Base-by-base conservation (phyloP, 2,888 invertebrate genomes). In the Acrocera orbiculus region DNA sequence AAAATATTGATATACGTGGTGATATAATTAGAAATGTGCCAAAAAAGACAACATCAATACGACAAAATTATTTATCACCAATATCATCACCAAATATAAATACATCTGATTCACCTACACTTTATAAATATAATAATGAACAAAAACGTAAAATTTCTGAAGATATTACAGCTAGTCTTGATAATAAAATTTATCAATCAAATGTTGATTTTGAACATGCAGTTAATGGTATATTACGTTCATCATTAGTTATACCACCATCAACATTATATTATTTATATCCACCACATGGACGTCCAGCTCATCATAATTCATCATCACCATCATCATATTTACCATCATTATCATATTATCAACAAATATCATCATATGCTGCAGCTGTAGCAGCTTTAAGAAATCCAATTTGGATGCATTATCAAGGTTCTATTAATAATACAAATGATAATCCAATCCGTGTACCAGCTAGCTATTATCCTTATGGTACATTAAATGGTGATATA, bases 381-480 rank as follows among this genome's bases (percentile, higher is more conserved):
- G 44, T 58, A 37, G 63, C 63, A 34, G 63, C 65, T 4, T 54
- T 66, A 42, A 53, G 66, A 36, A 59, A 62, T 44, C 63, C 65
- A 11, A 29, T 57, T 35, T 66, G 65, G 65, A 58, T 65, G 60
- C 65, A 65, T 44, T 66, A 64, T 47, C 62, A 62, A 35, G 49
- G 48, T 6, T 55, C 62, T 35, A 56, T 62, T 42, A 22, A 36
- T 9, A 56, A 26, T 19, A 11, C 34, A 8, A 7, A 28, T 7
- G 16, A 17, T 32, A 15, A 40, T 30, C 42, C 48, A 45, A 58
- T 64, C 39, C 58, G 64, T 40, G 55, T 65, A 24, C 60, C 61
- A 28, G 56, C 63, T 26, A 47, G 56, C 32, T 55, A 53, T 24
- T 54, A 56, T 38, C 48, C 51, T 38, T 40, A 40, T 35, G n/a